Evolutionary conservation across 1,140 invertebrate species (phyloP).

Genomic region (Physella acuta): DNA sequence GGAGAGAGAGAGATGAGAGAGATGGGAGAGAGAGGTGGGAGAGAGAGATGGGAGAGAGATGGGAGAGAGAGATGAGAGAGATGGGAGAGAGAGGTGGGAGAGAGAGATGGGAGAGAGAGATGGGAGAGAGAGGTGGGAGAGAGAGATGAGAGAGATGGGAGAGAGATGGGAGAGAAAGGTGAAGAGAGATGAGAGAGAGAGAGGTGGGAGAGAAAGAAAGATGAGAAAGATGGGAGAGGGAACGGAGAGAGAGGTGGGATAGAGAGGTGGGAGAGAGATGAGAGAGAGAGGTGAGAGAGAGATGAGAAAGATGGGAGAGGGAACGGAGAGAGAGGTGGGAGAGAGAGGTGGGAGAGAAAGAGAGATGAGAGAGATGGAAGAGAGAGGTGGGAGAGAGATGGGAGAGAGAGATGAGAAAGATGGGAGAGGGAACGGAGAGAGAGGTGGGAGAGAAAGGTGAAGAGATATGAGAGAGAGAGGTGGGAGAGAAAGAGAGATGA

Average conservation of each 20-base stretch:
- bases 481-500: constrained; percentile 10
- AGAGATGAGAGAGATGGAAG: constrained; percentile 1
- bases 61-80: neutral
- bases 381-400: too few relatives aligned
- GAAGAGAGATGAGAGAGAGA: neutral
- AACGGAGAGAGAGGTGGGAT: neutral
- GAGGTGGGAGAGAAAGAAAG: neutral
- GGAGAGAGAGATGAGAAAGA: constrained; percentile 9
- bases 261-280: neutral
- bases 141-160: neutral
- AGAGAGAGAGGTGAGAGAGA: neutral
- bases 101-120: neutral
- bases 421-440: constrained; percentile 7
- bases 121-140: neutral
- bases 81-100: neutral
- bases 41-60: neutral
- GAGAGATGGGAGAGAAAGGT: neutral
- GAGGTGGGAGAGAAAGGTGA: neutral
- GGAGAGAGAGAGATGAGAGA: neutral
- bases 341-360: neutral
- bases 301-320: neutral
- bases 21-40: neutral
- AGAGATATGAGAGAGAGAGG: constrained; percentile 1
- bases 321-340: neutral
- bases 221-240: neutral